Evolutionary conservation across 2,797 vertebrate species (phyloP).

Genomic region (Pagetopsis macropterus): DNA sequence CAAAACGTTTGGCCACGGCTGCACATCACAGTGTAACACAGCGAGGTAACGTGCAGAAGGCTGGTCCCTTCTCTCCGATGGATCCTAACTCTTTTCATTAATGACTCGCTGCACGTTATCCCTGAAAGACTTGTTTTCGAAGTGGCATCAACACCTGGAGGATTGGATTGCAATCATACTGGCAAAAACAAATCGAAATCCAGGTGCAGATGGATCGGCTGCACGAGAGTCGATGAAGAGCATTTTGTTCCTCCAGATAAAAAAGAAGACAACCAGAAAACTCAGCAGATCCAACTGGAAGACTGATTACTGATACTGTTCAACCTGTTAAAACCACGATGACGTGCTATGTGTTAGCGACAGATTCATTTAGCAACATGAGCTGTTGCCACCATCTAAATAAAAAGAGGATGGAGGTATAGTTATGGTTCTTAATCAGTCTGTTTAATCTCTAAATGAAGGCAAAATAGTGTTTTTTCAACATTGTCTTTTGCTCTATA

Average conservation of each 20-base stretch:
- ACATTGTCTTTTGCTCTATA: background rate
- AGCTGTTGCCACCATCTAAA: background rate
- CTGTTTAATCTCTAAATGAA: background rate
- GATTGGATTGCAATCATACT: slow-evolving; percentile 14
- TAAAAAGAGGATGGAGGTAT: background rate
- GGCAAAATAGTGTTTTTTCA: background rate
- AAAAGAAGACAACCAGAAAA: background rate
- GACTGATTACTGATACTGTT: background rate
- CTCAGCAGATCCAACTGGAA: background rate
- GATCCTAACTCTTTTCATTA: too few species aligned
- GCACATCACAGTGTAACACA: too few species aligned
- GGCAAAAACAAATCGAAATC: slow-evolving; percentile 9
- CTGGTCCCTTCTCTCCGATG: too few species aligned
- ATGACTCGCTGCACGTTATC: too few species aligned
- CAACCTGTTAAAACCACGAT: background rate
- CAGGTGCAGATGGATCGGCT: slow-evolving; percentile 6
- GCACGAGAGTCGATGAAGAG: background rate
- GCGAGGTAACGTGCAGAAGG: too few species aligned
- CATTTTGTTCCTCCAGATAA: background rate
- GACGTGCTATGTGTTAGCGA: background rate
- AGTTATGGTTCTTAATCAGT: background rate
- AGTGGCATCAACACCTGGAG: slow-evolving; percentile 5
- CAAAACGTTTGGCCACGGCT: too few species aligned
- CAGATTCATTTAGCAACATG: background rate
- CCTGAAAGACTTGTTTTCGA: background rate